Evolutionary conservation across 2,888 invertebrate species (phyloP), one percentile per base, ranked within the genome.

Genomic region (Acrobeloides nanus): DNA sequence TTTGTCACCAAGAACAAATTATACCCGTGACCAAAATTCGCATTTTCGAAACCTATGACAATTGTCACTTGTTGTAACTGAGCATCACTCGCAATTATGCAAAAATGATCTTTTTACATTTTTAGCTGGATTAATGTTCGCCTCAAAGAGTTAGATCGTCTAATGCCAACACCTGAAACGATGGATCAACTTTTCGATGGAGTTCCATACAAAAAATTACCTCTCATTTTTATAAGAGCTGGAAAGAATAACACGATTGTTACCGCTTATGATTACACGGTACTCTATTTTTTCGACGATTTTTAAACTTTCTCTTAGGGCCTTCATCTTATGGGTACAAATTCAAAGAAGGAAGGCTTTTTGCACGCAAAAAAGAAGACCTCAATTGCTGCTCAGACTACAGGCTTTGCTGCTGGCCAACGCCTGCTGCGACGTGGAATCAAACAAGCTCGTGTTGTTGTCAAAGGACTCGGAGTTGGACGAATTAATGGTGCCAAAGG

Each of bases 341-440:
- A n/a, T n/a, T n/a, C n/a, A n/a, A 18, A n/a, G n/a, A n/a, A 84
- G 63, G 92, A 92, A 75, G 93, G 93, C 4, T 95, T 90, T 72
- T 90, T 89, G 76, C 87, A 92, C 75, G 84, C 89, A 0, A 83
- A 85, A 62, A 93, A 93, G 76, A 92, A 92, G 53, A 93, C 93
- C 4, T 92, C 89, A 74, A 85, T 93, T 68, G 93, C 93, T 31
- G 93, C 90, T 1, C 92, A 95, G 77, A 86, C 90, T 10, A 87
- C 90, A 21, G 92, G 87, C 21, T 82, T 89, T 45, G 82, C 80
- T 48, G 77, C 89, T 62, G 84, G 85, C 59, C 77, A 78, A 49
- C 48, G 67, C 31, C 54, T 68, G 20, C 57, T 65, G 25, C 59
- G 74, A 57, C 38, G 64, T 46, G 76, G 76, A 20, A 58, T 76